Conservation (phyloP, 2,888 invertebrate genomes). For the Cantharis nigra region DNA sequence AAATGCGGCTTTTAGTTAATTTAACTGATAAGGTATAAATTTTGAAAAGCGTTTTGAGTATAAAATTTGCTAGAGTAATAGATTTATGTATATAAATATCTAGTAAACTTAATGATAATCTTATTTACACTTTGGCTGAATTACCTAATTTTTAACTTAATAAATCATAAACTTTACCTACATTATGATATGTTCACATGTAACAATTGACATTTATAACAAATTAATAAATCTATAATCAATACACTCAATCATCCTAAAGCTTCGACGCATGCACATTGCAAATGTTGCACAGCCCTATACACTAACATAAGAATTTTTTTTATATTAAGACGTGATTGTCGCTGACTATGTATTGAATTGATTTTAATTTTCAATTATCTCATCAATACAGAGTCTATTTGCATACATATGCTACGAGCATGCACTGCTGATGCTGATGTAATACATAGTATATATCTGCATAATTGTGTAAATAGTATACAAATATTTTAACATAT, state of each 20-base stretch:
- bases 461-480: constrained; percentile 18
- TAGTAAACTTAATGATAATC: constrained; percentile 29
- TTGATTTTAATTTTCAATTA: neutral
- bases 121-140: constrained; percentile 50
- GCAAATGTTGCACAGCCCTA: constrained; percentile 46
- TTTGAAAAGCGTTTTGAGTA: constrained; percentile 35
- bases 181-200: constrained; percentile 24
- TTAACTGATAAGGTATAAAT: constrained; percentile 37
- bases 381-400: constrained; percentile 50
- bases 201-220: constrained; percentile 31
- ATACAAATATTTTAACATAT: constrained; percentile 15
- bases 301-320: constrained; percentile 51
- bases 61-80: constrained; percentile 37
- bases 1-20: constrained; percentile 20
- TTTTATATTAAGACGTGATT: constrained; percentile 47
- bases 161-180: constrained; percentile 34
- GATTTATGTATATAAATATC: constrained; percentile 16
- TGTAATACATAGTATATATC: constrained; percentile 6
- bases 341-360: constrained; percentile 54
- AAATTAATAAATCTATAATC: constrained; percentile 27
- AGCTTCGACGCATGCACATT: constrained; percentile 31
- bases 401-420: constrained; percentile 45
- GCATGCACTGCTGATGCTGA: constrained; percentile 37
- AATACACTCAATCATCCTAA: constrained; percentile 21
- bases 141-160: constrained; percentile 19